Conservation (phyloP, 2,113 vertebrate genomes). For the Tetrao urogallus region DNA sequence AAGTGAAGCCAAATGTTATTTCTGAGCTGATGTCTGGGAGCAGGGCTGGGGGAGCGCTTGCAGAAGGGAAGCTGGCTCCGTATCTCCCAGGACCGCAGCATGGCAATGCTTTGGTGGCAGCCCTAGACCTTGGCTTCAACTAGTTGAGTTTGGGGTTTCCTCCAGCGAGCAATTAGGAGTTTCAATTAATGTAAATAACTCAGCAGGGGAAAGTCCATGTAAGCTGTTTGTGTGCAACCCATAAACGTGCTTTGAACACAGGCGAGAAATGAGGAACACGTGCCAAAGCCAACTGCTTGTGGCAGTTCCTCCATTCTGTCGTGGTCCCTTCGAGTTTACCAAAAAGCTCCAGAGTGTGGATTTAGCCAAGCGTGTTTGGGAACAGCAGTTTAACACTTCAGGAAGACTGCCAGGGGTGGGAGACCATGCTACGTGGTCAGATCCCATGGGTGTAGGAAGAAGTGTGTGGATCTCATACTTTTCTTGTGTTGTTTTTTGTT, state of each 20-base stretch:
- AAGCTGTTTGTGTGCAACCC: not conserved
- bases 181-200: not conserved
- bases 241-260: not conserved
- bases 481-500: not conserved
- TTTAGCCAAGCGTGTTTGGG: not conserved
- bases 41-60: not conserved
- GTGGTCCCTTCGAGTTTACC: not conserved
- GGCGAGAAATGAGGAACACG: constrained; percentile 38
- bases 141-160: not conserved
- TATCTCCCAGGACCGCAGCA: not conserved
- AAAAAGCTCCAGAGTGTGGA: not conserved
- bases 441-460: not conserved
- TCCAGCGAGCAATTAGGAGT: not conserved
- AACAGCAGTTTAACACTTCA: not conserved
- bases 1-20: constrained; percentile 50
- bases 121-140: not conserved
- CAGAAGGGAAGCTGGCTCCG: not conserved
- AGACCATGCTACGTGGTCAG: not conserved
- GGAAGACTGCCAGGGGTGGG: not conserved
- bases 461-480: not conserved
- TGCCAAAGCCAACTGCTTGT: not conserved
- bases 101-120: not conserved
- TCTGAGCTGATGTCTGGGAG: constrained; percentile 15
- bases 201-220: not conserved
- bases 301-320: not conserved